Base-by-base conservation (phyloP, 2,888 invertebrate species). In the Pterostichus madidus region DNA sequence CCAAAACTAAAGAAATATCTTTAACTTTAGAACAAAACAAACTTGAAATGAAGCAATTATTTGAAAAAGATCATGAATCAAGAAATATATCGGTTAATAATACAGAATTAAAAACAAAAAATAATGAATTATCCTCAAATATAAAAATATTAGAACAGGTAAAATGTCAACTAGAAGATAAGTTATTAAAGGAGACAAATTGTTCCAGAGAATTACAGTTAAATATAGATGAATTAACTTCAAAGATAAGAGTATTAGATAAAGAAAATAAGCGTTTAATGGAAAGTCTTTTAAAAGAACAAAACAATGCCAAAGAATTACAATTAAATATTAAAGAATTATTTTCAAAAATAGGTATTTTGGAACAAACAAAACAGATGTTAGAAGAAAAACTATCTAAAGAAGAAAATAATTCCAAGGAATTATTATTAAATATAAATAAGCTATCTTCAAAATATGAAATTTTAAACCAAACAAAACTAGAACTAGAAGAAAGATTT, bases 61-160 rank as follows among this genome's bases (percentile, higher is more conserved):
- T 52, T 13, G 75, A 75, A 75, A 52, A 71, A 39, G 17, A 44
- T 17, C n/a, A 17, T 17, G 17, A 56, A 64, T 24, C 64, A 11
- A 31, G 7, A 64, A n/a, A 59, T 10, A 4, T 31, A 15, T 15
- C 17, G 2, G 5, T 24, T 59, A 24, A 59, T 17, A 59, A 24
- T 8, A 59, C n/a, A 46, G 44, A 71, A 71, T 44, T 71, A 39
- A 71, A 44, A 44, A 15, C 71, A n/a, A 24, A 46, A 46, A 17
- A 46, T 46, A 71, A 46, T 17, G 17, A 71, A 2, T 46, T 71
- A 24, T 11, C 24, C 10, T 32, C 13, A 17, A 68, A 68, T n/a
- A 13, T 31, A 4, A 15, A 46, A 17, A 71, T 2, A 0, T 32
- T 64, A 13, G 64, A 64, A 64, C 46, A 71, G 17, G 17, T 7